Conservation (phyloP, 1,140 invertebrate genomes). For the Ceratitis capitata region DNA sequence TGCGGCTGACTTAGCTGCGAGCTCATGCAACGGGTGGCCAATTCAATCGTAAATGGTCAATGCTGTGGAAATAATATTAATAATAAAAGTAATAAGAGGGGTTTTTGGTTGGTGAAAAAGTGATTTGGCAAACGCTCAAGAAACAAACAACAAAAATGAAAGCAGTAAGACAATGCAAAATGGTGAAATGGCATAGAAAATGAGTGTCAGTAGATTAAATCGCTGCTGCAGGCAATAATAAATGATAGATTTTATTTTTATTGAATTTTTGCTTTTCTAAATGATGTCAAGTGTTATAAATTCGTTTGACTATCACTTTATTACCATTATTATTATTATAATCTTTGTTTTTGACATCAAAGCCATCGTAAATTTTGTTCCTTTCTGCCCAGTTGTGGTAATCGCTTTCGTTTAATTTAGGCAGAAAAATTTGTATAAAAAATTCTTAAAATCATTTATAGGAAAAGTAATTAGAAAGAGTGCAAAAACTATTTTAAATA, state of each 20-base stretch:
- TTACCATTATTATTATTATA: no score
- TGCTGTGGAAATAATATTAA: not conserved
- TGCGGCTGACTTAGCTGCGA: no score
- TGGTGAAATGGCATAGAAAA: constrained; percentile 1
- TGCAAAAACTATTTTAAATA: no score
- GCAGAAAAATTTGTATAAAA: not conserved
- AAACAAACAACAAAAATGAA: not conserved
- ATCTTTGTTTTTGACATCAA: not conserved
- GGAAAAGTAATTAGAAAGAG: no score
- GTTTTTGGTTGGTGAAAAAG: not conserved
- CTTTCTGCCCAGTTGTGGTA: not conserved
- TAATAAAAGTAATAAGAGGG: not conserved
- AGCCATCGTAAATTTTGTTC: not conserved
- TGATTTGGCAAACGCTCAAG: no score
- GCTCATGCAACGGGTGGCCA: not conserved
- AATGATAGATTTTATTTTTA: not conserved
- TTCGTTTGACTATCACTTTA: no score
- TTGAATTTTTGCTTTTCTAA: not conserved
- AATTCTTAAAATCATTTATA: not conserved
- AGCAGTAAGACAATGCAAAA: not conserved
- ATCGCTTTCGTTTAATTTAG: not conserved
- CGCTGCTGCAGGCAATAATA: not conserved
- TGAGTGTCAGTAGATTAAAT: not conserved
- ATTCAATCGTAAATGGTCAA: not conserved
- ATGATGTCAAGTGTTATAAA: not conserved